phyloP scores from a whole-genome alignment of 2,888 invertebrate species.

The Epirrhoe alternata region DNA sequence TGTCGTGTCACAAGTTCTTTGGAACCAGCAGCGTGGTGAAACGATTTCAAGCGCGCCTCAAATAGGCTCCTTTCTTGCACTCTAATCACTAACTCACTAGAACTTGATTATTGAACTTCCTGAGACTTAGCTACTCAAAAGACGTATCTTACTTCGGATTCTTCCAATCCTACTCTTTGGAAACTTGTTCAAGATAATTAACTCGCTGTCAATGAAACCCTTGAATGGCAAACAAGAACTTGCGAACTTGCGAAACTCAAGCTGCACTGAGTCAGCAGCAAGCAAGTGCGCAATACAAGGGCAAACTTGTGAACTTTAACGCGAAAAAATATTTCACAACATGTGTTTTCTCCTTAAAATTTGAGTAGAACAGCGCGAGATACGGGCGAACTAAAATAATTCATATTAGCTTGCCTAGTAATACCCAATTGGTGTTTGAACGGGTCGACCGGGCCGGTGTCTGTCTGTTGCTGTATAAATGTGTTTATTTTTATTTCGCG shows the following conservation, averaged over 20 bases:
- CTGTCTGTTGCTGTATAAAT: slow-evolving; percentile 42
- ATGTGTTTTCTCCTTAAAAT: background rate
- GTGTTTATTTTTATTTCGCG: slow-evolving; percentile 70
- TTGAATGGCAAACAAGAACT: slow-evolving; percentile 66
- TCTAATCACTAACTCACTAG: too few relatives aligned
- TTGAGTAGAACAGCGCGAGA: background rate
- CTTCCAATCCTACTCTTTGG: background rate
- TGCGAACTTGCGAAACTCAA: slow-evolving; percentile 65
- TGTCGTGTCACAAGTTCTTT: too few relatives aligned
- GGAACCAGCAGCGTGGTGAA: too few relatives aligned
- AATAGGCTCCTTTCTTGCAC: too few relatives aligned
- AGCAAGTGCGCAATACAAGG: slow-evolving; percentile 52
- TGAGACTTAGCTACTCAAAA: background rate
- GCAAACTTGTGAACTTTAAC: slow-evolving; percentile 45
- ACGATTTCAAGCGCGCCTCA: too few relatives aligned
- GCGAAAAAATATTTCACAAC: slow-evolving; percentile 41
- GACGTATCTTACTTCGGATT: background rate
- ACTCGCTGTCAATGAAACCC: slow-evolving; percentile 38
- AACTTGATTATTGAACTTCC: too few relatives aligned
- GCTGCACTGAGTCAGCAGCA: slow-evolving; percentile 61
- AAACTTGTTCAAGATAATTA: slow-evolving; percentile 4
- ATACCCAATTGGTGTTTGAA: slow-evolving; percentile 45
- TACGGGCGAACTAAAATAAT: slow-evolving; percentile 3
- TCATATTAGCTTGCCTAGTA: slow-evolving; percentile 20
- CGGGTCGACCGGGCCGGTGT: slow-evolving; percentile 19